Percentiles rank a stretch among this genome's conserved stretches.
These are phyloP conservation scores for Apteryx mantelli DNA, from an alignment of 2,113 vertebrate genomes.

Conservation along the genomic window DNA sequence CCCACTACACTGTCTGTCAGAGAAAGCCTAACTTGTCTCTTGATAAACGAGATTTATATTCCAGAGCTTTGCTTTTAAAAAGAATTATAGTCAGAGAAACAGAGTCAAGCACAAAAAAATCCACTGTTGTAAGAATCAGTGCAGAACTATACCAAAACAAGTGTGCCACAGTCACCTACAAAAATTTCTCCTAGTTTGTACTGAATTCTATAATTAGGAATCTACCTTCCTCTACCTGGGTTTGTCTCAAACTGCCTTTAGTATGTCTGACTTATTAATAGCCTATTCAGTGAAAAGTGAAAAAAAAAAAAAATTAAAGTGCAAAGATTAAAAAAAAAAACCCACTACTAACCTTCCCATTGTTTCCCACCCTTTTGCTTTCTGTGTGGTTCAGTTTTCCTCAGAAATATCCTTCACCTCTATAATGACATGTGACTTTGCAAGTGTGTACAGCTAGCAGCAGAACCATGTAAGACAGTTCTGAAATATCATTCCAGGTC, in stretches of 20 bases:
- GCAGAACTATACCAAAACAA: not conserved
- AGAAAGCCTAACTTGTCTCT: not conserved
- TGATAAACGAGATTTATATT: not conserved
- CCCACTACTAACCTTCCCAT: not conserved
- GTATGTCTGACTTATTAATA: not conserved
- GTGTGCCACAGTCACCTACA: not conserved
- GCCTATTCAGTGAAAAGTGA: not conserved
- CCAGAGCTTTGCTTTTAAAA: not conserved
- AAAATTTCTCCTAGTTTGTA: not conserved
- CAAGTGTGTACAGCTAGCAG: not conserved
- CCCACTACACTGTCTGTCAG: not conserved
- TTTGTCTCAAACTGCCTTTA: not conserved
- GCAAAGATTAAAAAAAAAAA: too few relatives aligned
- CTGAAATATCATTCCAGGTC: not conserved
- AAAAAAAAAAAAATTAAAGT: not conserved
- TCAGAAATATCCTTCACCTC: fast-evolving
- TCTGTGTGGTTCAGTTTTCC: not conserved
- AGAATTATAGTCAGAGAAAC: not conserved
- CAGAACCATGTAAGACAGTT: not conserved
- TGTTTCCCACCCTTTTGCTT: not conserved
- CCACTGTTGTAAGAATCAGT: not conserved
- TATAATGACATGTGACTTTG: not conserved
- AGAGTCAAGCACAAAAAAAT: not conserved
- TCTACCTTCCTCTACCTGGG: not conserved
- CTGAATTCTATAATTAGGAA: not conserved